Percentiles rank a stretch among this genome's conserved stretches.
These are phyloP conservation scores for Cheilosia grossa DNA, from an alignment of 2,888 invertebrate genomes.

Conservation along the genomic window DNA sequence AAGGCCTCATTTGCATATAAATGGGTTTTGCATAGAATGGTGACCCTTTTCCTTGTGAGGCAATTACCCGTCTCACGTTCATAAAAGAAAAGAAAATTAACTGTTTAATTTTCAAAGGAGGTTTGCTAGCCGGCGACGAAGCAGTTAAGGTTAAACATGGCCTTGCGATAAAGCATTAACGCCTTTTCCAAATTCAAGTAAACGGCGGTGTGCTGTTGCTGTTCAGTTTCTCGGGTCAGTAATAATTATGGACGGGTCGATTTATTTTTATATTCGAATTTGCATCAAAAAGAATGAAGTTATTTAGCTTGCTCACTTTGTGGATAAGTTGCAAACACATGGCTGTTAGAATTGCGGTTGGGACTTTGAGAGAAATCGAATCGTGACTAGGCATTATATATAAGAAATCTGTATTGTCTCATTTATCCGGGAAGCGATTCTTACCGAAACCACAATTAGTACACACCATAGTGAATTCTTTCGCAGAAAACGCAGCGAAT, in stretches of 20 bases:
- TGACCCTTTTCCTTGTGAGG: neutral
- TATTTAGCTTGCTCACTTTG: neutral
- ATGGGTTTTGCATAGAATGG: conserved; percentile 24
- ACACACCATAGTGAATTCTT: too few species aligned
- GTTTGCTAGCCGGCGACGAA: conserved; percentile 7
- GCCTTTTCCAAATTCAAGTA: conserved; percentile 28
- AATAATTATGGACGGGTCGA: neutral
- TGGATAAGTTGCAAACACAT: too few species aligned
- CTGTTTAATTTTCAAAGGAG: conserved; percentile 11
- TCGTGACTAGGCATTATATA: too few species aligned
- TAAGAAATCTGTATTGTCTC: too few species aligned
- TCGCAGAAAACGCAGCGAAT: too few species aligned
- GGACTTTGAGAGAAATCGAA: too few species aligned
- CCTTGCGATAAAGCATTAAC: conserved; percentile 17
- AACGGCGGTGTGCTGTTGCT: neutral
- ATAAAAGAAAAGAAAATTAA: conserved; percentile 19
- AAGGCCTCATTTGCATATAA: conserved; percentile 57
- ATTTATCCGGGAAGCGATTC: too few species aligned
- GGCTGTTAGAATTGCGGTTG: too few species aligned
- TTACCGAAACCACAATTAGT: too few species aligned
- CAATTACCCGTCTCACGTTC: too few species aligned
- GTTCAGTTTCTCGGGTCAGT: too few species aligned
- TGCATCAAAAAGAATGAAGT: neutral
- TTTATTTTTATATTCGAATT: neutral
- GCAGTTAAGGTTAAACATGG: conserved; percentile 25